A percentile compares a stretch with the other conserved stretches of the same genome.
These are phyloP conservation scores for Fregata magnificens DNA, from an alignment of 2,113 vertebrate genomes.

Conservation along the genomic window DNA sequence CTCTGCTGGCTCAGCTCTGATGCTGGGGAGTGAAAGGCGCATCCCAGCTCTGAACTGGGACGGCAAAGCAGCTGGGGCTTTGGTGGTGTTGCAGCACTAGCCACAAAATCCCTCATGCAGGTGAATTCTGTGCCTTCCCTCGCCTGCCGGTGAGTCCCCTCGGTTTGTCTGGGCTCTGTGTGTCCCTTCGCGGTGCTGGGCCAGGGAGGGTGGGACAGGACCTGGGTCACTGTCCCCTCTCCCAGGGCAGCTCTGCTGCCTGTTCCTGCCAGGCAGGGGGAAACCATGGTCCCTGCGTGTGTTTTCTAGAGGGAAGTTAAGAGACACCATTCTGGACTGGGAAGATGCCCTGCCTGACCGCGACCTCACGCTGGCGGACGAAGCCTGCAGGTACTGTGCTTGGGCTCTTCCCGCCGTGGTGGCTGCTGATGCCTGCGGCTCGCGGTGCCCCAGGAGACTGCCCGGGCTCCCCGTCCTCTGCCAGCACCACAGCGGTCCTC, in stretches of 20 bases:
- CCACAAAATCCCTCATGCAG: background rate
- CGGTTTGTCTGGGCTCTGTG: background rate
- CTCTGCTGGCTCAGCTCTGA: background rate
- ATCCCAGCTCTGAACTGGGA: background rate
- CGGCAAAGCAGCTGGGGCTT: background rate
- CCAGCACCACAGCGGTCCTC: rapidly evolving
- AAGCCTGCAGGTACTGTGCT: constrained; percentile 84
- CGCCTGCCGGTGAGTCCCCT: rapidly evolving
- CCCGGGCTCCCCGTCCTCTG: background rate
- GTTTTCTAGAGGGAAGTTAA: constrained; percentile 85
- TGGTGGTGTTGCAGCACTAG: background rate
- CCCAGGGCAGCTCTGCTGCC: background rate
- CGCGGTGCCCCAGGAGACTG: background rate
- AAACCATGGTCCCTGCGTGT: background rate
- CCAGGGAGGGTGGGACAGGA: background rate
- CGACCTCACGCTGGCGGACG: constrained; percentile 87
- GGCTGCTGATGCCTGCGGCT: background rate
- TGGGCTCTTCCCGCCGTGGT: rapidly evolving
- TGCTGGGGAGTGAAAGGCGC: background rate
- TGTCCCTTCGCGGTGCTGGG: background rate
- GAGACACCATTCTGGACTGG: constrained; percentile 96
- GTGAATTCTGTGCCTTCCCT: background rate
- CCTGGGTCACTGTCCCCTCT: background rate
- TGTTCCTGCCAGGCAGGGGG: background rate
- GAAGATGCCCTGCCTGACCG: constrained; percentile 90